Evolutionary conservation across 2,113 vertebrate species (phyloP).

Genomic region (Psittacus erithacus): DNA sequence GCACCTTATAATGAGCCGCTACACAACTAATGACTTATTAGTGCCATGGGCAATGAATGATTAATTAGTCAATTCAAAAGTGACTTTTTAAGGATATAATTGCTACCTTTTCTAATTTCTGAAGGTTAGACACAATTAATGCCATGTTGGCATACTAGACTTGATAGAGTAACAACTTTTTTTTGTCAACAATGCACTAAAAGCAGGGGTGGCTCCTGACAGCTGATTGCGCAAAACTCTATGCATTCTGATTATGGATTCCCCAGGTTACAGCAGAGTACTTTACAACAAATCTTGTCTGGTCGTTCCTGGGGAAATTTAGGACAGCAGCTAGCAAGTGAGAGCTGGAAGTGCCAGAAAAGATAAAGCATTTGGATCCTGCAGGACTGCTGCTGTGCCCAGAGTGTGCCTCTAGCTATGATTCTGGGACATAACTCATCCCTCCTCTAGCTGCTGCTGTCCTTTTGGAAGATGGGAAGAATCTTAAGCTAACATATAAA

Average conservation of each 20-base stretch:
- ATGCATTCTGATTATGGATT: background rate
- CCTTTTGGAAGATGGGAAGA: background rate
- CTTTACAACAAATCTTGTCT: background rate
- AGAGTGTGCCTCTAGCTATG: background rate
- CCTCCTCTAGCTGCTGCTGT: background rate
- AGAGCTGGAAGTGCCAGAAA: background rate
- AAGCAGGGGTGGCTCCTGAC: background rate
- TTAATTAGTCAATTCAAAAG: constrained; percentile 78
- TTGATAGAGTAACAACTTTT: constrained; percentile 26
- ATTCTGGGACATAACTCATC: background rate
- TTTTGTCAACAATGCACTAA: constrained; percentile 46
- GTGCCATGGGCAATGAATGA: constrained; percentile 73
- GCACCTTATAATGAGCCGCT: constrained; percentile 72
- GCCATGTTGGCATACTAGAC: constrained; percentile 44
- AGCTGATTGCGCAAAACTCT: background rate
- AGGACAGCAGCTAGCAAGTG: background rate
- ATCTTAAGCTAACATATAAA: background rate
- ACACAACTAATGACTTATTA: constrained; percentile 77
- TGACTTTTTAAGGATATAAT: constrained; percentile 74
- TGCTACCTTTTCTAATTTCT: constrained; percentile 73
- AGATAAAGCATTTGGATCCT: background rate
- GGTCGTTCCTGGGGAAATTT: background rate
- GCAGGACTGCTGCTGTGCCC: background rate
- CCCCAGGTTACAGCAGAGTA: background rate
- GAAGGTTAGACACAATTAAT: constrained; percentile 73